These are phyloP conservation scores for Augochlorella aurata DNA, from an alignment of 2,888 invertebrate species.

Conservation along the genomic window DNA sequence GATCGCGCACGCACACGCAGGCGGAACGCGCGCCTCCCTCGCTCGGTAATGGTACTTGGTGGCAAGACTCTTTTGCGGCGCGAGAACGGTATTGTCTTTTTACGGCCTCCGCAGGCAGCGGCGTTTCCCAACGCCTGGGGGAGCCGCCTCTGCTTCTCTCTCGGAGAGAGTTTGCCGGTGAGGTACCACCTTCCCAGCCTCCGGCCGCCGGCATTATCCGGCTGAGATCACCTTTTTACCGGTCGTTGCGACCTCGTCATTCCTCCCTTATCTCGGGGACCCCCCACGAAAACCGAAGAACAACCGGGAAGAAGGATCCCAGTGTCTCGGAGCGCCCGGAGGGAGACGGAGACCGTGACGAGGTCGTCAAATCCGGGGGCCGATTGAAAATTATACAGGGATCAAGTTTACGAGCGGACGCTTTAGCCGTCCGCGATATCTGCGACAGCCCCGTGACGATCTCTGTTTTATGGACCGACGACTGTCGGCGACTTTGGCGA, in stretches of 20 bases:
- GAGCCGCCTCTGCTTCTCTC: slow-evolving; percentile 28
- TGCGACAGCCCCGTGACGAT: slow-evolving; percentile 21
- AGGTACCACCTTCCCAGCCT: slow-evolving; percentile 50
- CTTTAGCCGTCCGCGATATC: slow-evolving; percentile 66
- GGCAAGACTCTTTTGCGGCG: slow-evolving; percentile 71
- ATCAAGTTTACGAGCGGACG: slow-evolving; percentile 80
- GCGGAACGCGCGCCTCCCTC: slow-evolving; percentile 22
- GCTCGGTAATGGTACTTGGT: slow-evolving; percentile 66
- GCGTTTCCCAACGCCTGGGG: slow-evolving; percentile 68
- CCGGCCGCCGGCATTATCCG: slow-evolving; percentile 74
- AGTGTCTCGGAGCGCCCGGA: slow-evolving; percentile 40
- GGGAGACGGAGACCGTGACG: slow-evolving; percentile 73
- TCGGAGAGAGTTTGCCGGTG: slow-evolving; percentile 30
- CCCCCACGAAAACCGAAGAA: slow-evolving; percentile 64
- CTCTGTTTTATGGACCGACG: slow-evolving; percentile 49
- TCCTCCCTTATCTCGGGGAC: slow-evolving; percentile 79
- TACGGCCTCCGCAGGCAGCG: slow-evolving; percentile 76
- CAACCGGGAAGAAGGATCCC: slow-evolving; percentile 31
- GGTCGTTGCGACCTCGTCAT: slow-evolving; percentile 82
- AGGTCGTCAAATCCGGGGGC: slow-evolving; percentile 81
- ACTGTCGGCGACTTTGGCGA: slow-evolving; percentile 2
- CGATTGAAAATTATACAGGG: slow-evolving; percentile 82
- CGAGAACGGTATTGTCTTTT: slow-evolving; percentile 80
- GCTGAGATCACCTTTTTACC: slow-evolving; percentile 81
- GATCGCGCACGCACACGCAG: slow-evolving; percentile 12